Conservation (phyloP, 1,140 invertebrate species). For the Physella acuta region DNA sequence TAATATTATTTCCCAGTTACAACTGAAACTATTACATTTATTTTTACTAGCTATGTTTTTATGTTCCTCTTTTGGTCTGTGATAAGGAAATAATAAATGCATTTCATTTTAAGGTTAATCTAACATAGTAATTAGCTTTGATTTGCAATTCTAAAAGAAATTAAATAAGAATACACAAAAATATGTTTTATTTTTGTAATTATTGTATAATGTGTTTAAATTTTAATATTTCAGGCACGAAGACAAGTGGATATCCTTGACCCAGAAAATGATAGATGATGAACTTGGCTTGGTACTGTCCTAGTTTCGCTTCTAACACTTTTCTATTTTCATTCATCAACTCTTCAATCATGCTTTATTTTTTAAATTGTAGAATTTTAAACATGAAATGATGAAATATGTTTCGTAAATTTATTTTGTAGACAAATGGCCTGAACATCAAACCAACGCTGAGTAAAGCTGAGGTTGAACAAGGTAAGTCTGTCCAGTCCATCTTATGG, state of each 20-base stretch:
- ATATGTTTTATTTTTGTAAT: not conserved
- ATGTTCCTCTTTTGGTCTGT: not conserved
- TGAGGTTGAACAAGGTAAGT: not conserved
- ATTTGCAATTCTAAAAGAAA: too few species aligned
- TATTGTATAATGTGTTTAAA: not conserved
- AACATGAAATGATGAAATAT: not conserved
- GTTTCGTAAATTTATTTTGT: not conserved
- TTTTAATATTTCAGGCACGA: too few species aligned
- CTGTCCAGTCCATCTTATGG: too few species aligned
- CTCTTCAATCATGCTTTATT: not conserved
- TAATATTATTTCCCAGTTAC: not conserved
- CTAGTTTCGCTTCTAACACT: not conserved
- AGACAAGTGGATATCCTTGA: not conserved
- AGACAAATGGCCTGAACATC: not conserved
- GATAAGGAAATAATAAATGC: not conserved
- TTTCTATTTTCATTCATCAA: not conserved
- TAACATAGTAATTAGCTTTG: too few species aligned
- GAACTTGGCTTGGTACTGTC: constrained; percentile 16
- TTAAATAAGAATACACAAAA: too few species aligned
- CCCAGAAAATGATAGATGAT: constrained; percentile 8
- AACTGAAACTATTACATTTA: not conserved
- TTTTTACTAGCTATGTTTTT: not conserved
- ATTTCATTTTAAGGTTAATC: not conserved
- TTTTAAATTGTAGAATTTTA: not conserved
- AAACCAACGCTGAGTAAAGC: not conserved